Conservation (phyloP, 1,140 invertebrate species). For the Pararge aegeria region DNA sequence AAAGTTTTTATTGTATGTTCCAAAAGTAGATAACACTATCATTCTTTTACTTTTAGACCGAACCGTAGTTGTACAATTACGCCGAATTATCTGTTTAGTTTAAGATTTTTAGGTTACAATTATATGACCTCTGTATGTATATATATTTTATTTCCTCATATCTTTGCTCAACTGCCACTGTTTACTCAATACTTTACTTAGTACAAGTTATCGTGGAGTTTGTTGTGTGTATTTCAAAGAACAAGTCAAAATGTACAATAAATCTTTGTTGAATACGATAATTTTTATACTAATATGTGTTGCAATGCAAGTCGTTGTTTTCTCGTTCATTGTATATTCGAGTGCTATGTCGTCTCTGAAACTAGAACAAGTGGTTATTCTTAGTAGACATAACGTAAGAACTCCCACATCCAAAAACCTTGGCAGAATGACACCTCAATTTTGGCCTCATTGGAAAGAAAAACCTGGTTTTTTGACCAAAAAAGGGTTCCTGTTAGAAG, state of each 20-base stretch:
- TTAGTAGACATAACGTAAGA: slow-evolving; percentile 62
- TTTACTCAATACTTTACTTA: neutral
- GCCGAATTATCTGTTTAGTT: no score
- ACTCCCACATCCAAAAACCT: slow-evolving; percentile 56
- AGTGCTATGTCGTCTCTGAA: slow-evolving; percentile 1
- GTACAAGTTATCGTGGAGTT: slow-evolving; percentile 9
- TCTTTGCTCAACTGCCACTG: slow-evolving; percentile 13
- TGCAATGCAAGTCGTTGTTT: slow-evolving; percentile 13
- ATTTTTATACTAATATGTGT: slow-evolving; percentile 20
- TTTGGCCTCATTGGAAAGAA: slow-evolving; percentile 58
- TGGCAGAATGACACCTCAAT: slow-evolving; percentile 42
- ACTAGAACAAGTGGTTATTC: slow-evolving; percentile 57
- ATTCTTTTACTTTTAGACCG: no score
- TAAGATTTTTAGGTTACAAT: slow-evolving; percentile 22
- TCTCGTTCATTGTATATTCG: slow-evolving; percentile 15
- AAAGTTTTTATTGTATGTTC: no score
- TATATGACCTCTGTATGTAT: slow-evolving; percentile 18
- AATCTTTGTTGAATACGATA: slow-evolving; percentile 3
- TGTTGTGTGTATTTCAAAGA: neutral
- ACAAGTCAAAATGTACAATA: slow-evolving; percentile 16
- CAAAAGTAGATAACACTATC: no score
- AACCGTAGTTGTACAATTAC: no score
- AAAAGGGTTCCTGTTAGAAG: slow-evolving; percentile 56
- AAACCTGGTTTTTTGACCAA: slow-evolving; percentile 57
- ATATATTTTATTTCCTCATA: slow-evolving; percentile 12